These are phyloP conservation scores for Drosophila greeni DNA, from an alignment of 2,888 invertebrate genomes.

Conservation along the genomic window DNA sequence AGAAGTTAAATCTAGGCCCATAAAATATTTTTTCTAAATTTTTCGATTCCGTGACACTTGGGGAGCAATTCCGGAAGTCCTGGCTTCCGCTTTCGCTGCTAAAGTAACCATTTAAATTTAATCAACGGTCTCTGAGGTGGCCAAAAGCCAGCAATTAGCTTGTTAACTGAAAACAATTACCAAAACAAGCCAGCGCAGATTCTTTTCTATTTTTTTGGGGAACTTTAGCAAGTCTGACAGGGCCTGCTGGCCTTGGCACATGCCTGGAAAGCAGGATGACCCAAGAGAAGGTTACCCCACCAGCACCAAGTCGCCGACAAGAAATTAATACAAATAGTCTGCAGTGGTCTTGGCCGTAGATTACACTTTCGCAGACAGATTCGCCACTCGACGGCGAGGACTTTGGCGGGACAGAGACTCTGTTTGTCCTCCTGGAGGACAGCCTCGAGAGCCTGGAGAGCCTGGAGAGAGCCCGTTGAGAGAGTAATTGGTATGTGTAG, in stretches of 20 bases:
- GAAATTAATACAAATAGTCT: slow-evolving; percentile 73
- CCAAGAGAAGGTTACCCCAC: not conserved
- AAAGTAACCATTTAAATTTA: slow-evolving; percentile 26
- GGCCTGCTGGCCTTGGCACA: slow-evolving; percentile 11
- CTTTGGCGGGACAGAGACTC: not conserved
- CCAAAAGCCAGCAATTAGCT: slow-evolving; percentile 15
- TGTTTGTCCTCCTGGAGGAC: slow-evolving; percentile 6
- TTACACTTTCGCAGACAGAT: slow-evolving; percentile 69
- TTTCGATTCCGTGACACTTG: too few relatives aligned
- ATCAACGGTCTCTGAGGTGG: slow-evolving; percentile 22
- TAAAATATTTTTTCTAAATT: too few relatives aligned
- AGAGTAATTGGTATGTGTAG: slow-evolving; percentile 8
- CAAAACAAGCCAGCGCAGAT: slow-evolving; percentile 22
- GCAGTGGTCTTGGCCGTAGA: slow-evolving; percentile 66
- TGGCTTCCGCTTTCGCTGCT: not conserved
- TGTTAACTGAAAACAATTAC: slow-evolving; percentile 35
- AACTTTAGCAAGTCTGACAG: slow-evolving; percentile 6
- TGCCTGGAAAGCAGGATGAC: not conserved
- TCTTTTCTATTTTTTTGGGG: not conserved
- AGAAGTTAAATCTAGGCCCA: too few relatives aligned
- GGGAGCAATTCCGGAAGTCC: not conserved
- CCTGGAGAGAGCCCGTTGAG: slow-evolving; percentile 7
- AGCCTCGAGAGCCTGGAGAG: slow-evolving; percentile 2
- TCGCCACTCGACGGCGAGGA: slow-evolving; percentile 49
- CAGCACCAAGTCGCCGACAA: slow-evolving; percentile 39